phyloP scores from a whole-genome alignment of 2,113 vertebrate genomes.

The Pampusana beccarii region DNA sequence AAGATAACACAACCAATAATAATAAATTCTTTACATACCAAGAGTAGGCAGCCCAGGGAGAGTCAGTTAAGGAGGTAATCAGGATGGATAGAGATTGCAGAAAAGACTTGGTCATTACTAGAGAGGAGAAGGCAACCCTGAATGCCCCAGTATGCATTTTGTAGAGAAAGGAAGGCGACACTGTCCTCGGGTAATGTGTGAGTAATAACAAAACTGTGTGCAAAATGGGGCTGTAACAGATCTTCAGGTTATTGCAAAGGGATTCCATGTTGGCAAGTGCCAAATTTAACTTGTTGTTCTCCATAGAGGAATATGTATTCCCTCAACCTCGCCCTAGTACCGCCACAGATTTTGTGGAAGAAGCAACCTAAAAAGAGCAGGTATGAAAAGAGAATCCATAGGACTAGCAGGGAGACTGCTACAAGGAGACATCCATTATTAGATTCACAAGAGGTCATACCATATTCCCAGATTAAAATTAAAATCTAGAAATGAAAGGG shows the following conservation, averaged over 20 bases:
- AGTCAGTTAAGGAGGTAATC: conserved; percentile 54
- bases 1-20: conserved; percentile 62
- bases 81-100: conserved; percentile 31
- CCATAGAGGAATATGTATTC: neutral
- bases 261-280: neutral
- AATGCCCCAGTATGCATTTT: neutral
- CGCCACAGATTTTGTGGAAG: neutral
- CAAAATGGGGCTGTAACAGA: neutral
- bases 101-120: conserved; percentile 41
- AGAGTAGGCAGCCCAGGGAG: conserved; percentile 34
- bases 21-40: conserved; percentile 56
- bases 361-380: neutral
- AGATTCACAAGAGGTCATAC: neutral
- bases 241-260: neutral
- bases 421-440: neutral
- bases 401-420: neutral
- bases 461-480: neutral
- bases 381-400: neutral
- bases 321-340: neutral
- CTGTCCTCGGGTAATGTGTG: neutral
- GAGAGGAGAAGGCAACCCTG: conserved; percentile 3
- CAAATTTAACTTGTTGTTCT: neutral
- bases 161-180: neutral
- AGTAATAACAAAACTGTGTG: neutral
- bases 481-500: neutral